A percentile compares a stretch with the other conserved stretches of the same genome.
Evolutionary conservation across 2,888 invertebrate species (phyloP).

Genomic region (Aphodius sticticus): DNA sequence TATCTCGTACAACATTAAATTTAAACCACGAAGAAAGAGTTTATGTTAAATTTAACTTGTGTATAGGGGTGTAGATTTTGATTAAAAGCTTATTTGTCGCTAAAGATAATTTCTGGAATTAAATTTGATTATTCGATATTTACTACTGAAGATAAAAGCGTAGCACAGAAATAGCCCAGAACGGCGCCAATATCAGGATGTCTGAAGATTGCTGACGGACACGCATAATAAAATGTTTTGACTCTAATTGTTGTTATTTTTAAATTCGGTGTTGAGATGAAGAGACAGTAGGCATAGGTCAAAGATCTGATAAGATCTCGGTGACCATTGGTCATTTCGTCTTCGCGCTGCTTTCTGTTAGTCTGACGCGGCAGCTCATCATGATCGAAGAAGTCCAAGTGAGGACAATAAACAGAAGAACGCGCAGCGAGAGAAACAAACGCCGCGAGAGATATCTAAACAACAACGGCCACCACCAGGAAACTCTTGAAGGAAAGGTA

Average conservation of each 20-base stretch:
- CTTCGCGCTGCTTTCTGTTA: conserved; percentile 10
- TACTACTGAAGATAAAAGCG: too few species aligned
- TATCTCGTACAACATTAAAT: background rate
- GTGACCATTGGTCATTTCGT: conserved; percentile 33
- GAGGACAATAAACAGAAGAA: conserved; percentile 50
- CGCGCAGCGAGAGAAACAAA: conserved; percentile 54
- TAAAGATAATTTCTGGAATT: too few species aligned
- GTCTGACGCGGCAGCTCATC: background rate
- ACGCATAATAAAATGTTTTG: conserved; percentile 16
- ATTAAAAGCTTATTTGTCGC: too few species aligned
- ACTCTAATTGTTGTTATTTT: conserved; percentile 27
- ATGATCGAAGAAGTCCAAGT: conserved; percentile 52
- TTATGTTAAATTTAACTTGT: background rate
- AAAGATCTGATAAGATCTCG: conserved; percentile 43
- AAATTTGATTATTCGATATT: too few species aligned
- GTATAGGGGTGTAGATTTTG: too few species aligned
- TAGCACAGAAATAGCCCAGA: too few species aligned
- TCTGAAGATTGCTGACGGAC: background rate
- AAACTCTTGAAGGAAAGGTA: conserved; percentile 5
- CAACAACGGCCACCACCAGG: conserved; percentile 38
- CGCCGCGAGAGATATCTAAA: conserved; percentile 53
- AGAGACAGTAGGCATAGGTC: conserved; percentile 36
- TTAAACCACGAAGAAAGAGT: background rate
- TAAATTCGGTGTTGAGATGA: conserved; percentile 19
- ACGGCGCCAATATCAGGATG: conserved; percentile 22